Base-by-base conservation (phyloP, 1,140 invertebrate species). In the Drosophila sp. region DNA sequence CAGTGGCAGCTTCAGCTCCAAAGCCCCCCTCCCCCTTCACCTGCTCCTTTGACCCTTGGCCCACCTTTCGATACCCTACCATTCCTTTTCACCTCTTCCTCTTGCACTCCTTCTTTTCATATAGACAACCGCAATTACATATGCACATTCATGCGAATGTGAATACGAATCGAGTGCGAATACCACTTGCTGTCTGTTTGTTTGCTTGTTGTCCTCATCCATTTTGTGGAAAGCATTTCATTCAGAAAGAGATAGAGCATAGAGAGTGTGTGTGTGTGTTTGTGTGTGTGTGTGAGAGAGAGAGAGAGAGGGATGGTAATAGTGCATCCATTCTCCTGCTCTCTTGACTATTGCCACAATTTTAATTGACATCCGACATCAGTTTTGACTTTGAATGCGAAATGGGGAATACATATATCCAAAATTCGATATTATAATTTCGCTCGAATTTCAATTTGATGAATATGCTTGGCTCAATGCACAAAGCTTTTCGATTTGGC, bases 91-190 rank as follows among this genome's bases (percentile, higher is more conserved):
- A 23, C 2, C 44, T 47, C 44, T 40, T 11, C 3, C 7, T n/a
- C n/a, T 3, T 11, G n/a, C 40, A 4, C 8, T 47, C 1, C 1
- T 27, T 27, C 23, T 50, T 50, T 27, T 27, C 23, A 50, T 50
- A 40, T 64, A 76, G 69, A 76, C 70, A 79, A 81, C 83, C 80
- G 84, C 83, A 87, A 87, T 87, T 87, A 83, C 79, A 83, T 83
- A 87, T 87, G 79, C 83, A 89, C 83, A 89, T 80, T 87, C 84
- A 87, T 77, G 82, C 84, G 84, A 83, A 70, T 67, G 60, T 57
- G 72, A 70, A 78, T 78, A 72, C 56, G 44, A 50, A 50, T 50
- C 44, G 44, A 50, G 44, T 50, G 44, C 44, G 44, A 50, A 50
- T 50, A 27, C 74, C 82, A 80, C 81, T 85, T 85, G 74, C 83